Base-by-base conservation (phyloP, 2,888 invertebrate species). In the Phortica okadai region DNA sequence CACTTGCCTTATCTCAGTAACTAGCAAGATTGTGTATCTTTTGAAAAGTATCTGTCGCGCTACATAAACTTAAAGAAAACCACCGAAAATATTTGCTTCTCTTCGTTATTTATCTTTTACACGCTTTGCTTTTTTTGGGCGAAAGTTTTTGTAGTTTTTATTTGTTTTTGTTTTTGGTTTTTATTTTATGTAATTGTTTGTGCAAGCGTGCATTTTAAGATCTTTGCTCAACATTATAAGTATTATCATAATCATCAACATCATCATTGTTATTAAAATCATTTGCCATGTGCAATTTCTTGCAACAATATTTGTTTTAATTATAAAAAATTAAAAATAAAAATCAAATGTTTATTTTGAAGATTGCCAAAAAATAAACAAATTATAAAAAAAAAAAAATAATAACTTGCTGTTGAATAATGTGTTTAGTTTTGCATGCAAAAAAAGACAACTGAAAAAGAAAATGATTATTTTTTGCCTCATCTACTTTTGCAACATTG, bases 251-350 rank as follows among this genome's bases (percentile, higher is more conserved):
- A 59, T 25, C 62, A 21, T 16, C 62, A 62, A 7, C 62, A 62
- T 14, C 59, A 59, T 8, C 59, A 59, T 59, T 8, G 16, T 3
- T 16, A 16, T 62, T 10, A 62, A 16, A 16, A 11, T 25, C 25
- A 50, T 21, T 11, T 56, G 6, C 11, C 16, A 25, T 25, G 11
- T 25, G n/a, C 62, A 62, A 62, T 79, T 75, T 78, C 75, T 76
- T 78, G 77, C 76, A 75, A 73, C 81, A 79, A 81, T 83, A 79
- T 79, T 81, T 77, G 70, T 77, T 76, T 79, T 76, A 75, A 77
- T 80, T 66, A 74, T 16, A 21, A 42, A n/a, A 14, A 16, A 6
- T 16, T 16, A 44, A 16, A 7, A 62, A 74, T 44, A 45, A 21
- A 21, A 21, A 21, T 21, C 21, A 21, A 21, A 21, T 21, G 21